Percentiles rank a stretch among this genome's conserved stretches.
phyloP scores from a whole-genome alignment of 2,797 vertebrate species.

The Hydrolagus colliei region DNA sequence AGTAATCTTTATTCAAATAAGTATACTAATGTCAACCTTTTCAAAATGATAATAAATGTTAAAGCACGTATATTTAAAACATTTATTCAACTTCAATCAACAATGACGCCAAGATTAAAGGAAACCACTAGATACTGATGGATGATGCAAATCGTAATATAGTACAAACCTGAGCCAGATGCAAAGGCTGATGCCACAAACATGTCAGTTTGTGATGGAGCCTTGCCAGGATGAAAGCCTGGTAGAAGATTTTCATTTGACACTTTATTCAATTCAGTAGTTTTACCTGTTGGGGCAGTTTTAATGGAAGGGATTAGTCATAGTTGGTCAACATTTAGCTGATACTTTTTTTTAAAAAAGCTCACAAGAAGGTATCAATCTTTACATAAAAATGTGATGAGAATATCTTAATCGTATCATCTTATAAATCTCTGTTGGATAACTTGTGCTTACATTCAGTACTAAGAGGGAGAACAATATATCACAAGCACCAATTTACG shows the following conservation, averaged over 20 bases:
- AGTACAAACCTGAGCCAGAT: conserved; percentile 64
- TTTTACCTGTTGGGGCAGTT: conserved; percentile 53
- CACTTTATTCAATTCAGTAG: conserved; percentile 61
- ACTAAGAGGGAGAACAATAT: not conserved
- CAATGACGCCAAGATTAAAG: not conserved
- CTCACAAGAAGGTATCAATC: too few species aligned
- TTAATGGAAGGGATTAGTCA: not conserved
- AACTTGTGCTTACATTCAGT: too few species aligned
- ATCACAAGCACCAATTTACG: not conserved
- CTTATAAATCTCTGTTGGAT: not conserved
- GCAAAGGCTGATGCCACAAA: conserved; percentile 64
- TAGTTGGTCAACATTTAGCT: not conserved
- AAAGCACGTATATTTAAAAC: not conserved
- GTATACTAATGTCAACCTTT: too few species aligned
- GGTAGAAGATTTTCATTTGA: conserved; percentile 75
- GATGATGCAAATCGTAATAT: conserved; percentile 18
- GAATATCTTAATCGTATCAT: too few species aligned
- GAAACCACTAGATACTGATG: not conserved
- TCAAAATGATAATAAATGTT: too few species aligned
- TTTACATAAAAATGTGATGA: too few species aligned
- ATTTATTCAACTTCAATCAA: not conserved
- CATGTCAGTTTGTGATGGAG: conserved; percentile 49
- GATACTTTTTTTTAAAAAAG: not conserved
- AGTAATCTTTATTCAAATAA: not conserved
- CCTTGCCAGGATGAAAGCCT: conserved; percentile 57